phyloP scores from a whole-genome alignment of 1,140 invertebrate species.

The Amyelois transitella region DNA sequence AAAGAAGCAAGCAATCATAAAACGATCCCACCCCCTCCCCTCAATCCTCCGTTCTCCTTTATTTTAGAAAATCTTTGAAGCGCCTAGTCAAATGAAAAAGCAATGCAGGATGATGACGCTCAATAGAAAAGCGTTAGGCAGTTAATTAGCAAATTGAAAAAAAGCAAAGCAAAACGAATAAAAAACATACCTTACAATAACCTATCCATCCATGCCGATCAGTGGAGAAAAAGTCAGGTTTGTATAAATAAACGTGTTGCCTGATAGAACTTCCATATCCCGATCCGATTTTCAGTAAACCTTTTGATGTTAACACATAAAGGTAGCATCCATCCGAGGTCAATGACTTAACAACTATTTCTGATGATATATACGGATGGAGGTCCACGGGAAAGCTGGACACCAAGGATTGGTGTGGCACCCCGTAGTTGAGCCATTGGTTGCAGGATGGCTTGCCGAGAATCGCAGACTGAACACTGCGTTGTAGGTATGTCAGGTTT shows the following conservation, averaged over 20 bases:
- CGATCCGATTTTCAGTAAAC: constrained; percentile 92
- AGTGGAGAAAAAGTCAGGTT: constrained; percentile 85
- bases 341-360: constrained; percentile 76
- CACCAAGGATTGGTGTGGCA: constrained; percentile 85
- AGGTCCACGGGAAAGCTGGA: constrained; percentile 79
- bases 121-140: no score
- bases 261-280: constrained; percentile 93
- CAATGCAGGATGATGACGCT: no score
- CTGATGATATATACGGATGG: constrained; percentile 62
- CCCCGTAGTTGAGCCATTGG: constrained; percentile 91
- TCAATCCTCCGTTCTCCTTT: no score
- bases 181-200: constrained; percentile 83
- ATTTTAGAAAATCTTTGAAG: no score
- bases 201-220: constrained; percentile 88
- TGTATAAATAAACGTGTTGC: constrained; percentile 88
- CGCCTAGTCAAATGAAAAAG: no score
- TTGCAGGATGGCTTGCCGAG: constrained; percentile 88
- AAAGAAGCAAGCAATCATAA: no score
- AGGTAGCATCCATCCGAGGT: constrained; percentile 92
- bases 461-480: constrained; percentile 91
- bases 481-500: constrained; percentile 89
- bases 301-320: constrained; percentile 86
- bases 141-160: no score
- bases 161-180: neutral
- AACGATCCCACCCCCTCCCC: no score